Evolutionary conservation across 2,797 vertebrate genomes (phyloP), one percentile per base, ranked within the genome.

Genomic region (Rhinogobio ventralis): DNA sequence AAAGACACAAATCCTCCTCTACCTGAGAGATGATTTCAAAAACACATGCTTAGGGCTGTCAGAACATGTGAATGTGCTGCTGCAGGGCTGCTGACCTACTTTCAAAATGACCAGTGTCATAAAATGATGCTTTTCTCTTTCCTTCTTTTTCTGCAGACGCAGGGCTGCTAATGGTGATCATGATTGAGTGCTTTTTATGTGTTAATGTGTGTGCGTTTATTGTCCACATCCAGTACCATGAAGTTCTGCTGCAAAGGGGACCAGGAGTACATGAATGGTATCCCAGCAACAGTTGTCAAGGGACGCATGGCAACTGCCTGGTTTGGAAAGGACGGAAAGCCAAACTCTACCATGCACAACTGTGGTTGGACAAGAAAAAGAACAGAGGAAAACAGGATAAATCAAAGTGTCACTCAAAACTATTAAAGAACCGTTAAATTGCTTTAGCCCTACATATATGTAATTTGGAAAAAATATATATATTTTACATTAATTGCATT

Each of bases 251-350:
- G 98, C 87, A 99, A 95, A 60, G 98, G 97, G 0, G 98, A 98
- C 98, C 98, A 99, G 78, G 98, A 98, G 90, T 99, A 97, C 98
- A 99, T 99, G 91, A 99, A 98, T 88, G 98, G 98, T 91, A 99
- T 97, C 90, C 97, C 95, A 0, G 98, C 95, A 91, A 99, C 97
- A 0, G 96, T 98, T 87, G 98, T 98, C 89, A 99, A 92, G 6
- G 97, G 96, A 88, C 96, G 96, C 97, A 97, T 97, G 91, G 95
- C 93, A 86, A 98, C 93, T 45, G 95, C 93, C 90, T 99, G 98
- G 91, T 96, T 95, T 72, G 96, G 94, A 91, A 97, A 97, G 78
- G 92, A 96, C 0, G 97, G 97, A 92, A 97, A 98, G 82, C 94
- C 95, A 89, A 96, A 99, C 94, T 99, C 98, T 78, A 98, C 96